A percentile compares a stretch with the other conserved stretches of the same genome.
These are phyloP conservation scores for Pangasius djambal DNA, from an alignment of 2,797 vertebrate species.

Conservation along the genomic window DNA sequence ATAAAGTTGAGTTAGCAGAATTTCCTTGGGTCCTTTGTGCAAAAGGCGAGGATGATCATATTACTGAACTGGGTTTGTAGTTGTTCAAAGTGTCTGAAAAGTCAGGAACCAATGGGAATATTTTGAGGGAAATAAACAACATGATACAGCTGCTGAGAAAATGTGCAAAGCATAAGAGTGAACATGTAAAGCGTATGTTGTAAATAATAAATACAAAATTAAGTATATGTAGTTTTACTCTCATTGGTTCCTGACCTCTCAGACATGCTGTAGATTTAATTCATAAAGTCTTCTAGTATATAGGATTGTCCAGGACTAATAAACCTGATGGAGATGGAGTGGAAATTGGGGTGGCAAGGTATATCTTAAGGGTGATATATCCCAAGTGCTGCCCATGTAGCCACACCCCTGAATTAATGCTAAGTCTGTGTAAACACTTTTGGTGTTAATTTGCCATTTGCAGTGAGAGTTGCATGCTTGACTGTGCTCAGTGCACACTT, in stretches of 20 bases:
- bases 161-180: neutral
- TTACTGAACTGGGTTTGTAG: slow-evolving; percentile 6
- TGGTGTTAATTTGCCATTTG: slow-evolving; percentile 18
- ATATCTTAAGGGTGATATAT: neutral
- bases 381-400: too few species aligned
- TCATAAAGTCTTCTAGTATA: neutral
- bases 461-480: neutral
- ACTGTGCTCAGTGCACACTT: slow-evolving; percentile 47
- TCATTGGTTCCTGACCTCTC: neutral
- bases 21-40: neutral
- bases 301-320: neutral
- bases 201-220: neutral
- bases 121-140: neutral
- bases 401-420: slow-evolving; percentile 5
- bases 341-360: neutral
- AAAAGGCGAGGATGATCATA: neutral
- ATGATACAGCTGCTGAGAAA: neutral
- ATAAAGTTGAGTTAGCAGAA: neutral
- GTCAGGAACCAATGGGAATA: neutral
- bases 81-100: neutral
- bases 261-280: neutral
- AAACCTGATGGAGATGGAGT: neutral
- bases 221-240: neutral
- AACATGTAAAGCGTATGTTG: too few species aligned
- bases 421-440: slow-evolving; percentile 19